Base-by-base conservation (phyloP, 2,888 invertebrate species). In the Zonitis immaculata region DNA sequence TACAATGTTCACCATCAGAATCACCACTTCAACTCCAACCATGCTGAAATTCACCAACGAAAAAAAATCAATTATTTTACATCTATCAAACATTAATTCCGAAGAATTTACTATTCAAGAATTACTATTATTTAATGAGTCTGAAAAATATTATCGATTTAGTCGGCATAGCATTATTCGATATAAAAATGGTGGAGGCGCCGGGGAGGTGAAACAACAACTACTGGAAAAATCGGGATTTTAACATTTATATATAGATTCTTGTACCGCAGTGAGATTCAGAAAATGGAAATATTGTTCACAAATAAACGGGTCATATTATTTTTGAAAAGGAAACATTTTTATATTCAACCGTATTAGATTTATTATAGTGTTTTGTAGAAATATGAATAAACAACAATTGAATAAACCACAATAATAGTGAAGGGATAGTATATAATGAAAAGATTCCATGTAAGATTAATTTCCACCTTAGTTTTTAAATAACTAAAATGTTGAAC, bases 1-100 rank as follows among this genome's bases (percentile, higher is more conserved):
- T 50, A 46, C 46, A 54, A 43, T 42, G 48, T 50, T 47, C 45
- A 32, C 46, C 46, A 46, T 43, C 47, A 54, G 44, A 28, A 30
- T 14, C 14, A 43, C 44, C 28, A 30, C 26, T 45, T 45, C 6
- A 45, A 45, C 27, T 45, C 8, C 16, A 26, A 45, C 12, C 28
- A 30, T 20, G 22, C 45, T 30, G 28, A 30, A 30, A 45, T 26
- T 45, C 26, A 26, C 44, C 9, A n/a, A 44, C 44, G 16, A 27
- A 28, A 44, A 44, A 27, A 44, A 20, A 18, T 3, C 12, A 44
- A 25, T 18, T 45, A 18, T 20, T 26, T 18, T 18, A 45, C 28
- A 18, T 22, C 20, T 30, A 18, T 3, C 28, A 30, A 18, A 18
- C 26, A 30, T 28, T 45, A 11, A 22, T 16, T 18, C 6, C 8